Conservation (phyloP, 1,140 invertebrate genomes). For the Zaprionus tsacasi region DNA sequence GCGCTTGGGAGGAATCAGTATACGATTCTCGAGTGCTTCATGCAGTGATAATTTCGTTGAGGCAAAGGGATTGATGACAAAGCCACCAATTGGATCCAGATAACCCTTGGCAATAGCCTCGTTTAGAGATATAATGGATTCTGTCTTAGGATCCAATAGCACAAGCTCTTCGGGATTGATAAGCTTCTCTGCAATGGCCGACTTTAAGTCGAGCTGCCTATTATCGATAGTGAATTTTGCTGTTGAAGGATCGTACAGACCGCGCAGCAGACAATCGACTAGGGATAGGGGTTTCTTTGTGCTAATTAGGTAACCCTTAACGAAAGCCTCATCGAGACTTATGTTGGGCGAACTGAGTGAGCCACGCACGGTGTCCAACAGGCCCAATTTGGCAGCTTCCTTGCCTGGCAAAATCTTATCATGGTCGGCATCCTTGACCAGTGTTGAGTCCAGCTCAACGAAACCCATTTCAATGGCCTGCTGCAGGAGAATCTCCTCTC, state of each 20-base stretch:
- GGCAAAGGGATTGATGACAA: conserved; percentile 90
- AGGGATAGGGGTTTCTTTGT: conserved; percentile 91
- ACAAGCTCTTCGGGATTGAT: conserved; percentile 92
- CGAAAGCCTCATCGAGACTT: conserved; percentile 90
- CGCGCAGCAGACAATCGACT: conserved; percentile 93
- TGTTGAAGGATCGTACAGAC: conserved; percentile 91
- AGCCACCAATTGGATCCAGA: conserved; percentile 92
- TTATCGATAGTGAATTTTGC: conserved; percentile 91
- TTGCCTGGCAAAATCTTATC: conserved; percentile 88
- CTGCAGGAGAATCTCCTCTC: conserved; percentile 89
- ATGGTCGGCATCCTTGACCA: conserved; percentile 90
- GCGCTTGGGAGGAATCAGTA: conserved; percentile 92
- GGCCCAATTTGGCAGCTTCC: conserved; percentile 88
- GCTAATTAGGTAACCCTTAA: conserved; percentile 91
- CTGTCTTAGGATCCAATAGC: conserved; percentile 91
- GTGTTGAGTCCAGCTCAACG: conserved; percentile 88
- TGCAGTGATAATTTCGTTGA: conserved; percentile 90
- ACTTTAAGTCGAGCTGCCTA: conserved; percentile 90
- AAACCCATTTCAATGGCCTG: conserved; percentile 90
- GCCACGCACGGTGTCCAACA: conserved; percentile 90
- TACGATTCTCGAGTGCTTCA: conserved; percentile 91
- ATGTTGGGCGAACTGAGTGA: conserved; percentile 89
- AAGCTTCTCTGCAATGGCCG: conserved; percentile 90
- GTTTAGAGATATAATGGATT: conserved; percentile 91
- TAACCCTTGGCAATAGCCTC: conserved; percentile 93